Evolutionary conservation across 2,888 invertebrate genomes (phyloP).

Genomic region (Archips crataeganus): DNA sequence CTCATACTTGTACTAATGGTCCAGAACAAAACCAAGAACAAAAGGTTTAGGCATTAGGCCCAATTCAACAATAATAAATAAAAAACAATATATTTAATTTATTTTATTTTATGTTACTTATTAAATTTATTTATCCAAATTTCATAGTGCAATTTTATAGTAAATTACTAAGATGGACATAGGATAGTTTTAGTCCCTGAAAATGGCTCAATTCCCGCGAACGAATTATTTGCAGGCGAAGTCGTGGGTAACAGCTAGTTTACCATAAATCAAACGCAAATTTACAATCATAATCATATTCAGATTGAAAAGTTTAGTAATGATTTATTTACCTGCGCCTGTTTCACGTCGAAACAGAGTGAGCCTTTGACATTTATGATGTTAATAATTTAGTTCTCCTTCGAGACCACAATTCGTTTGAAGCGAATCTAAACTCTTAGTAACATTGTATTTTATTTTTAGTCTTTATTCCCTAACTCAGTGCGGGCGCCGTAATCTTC

Average conservation of each 20-base stretch:
- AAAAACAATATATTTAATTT: too few relatives aligned
- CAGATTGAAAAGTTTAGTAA: background rate
- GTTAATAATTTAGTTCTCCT: slow-evolving; percentile 38
- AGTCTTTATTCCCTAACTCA: slow-evolving; percentile 59
- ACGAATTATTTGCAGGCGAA: too few relatives aligned
- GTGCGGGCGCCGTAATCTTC: slow-evolving; percentile 68
- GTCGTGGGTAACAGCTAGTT: too few relatives aligned
- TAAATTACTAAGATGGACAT: too few relatives aligned
- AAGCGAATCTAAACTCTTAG: slow-evolving; percentile 29
- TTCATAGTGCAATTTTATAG: too few relatives aligned
- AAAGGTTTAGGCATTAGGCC: too few relatives aligned
- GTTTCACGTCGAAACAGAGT: slow-evolving; percentile 12
- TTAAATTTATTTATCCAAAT: too few relatives aligned
- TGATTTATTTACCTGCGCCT: background rate
- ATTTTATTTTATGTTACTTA: too few relatives aligned
- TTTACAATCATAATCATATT: background rate
- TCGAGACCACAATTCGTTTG: slow-evolving; percentile 40
- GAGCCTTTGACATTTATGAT: slow-evolving; percentile 35
- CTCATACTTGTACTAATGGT: background rate
- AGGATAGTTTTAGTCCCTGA: too few relatives aligned
- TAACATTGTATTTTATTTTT: slow-evolving; percentile 51
- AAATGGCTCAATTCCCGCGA: too few relatives aligned
- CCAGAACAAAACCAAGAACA: too few relatives aligned
- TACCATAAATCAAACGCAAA: background rate
- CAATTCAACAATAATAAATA: too few relatives aligned